Percentiles rank a stretch among this genome's conserved stretches.
Evolutionary conservation across 2,888 invertebrate species (phyloP).

Genomic region (Andrena hattorfiana): DNA sequence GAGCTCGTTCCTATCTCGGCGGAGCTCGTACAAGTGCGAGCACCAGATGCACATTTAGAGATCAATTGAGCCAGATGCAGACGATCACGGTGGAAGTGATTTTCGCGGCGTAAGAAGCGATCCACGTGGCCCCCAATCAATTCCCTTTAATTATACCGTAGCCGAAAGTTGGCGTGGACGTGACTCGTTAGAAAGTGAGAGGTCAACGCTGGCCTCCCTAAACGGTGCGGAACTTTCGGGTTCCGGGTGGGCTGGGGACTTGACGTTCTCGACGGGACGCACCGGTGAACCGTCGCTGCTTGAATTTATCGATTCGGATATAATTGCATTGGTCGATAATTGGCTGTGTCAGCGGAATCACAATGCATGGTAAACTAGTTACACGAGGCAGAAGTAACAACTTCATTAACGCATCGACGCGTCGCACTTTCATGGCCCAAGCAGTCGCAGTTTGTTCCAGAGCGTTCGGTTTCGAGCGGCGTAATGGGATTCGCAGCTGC

Average conservation of each 20-base stretch:
- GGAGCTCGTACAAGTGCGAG: too few relatives aligned
- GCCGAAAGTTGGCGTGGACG: conserved; percentile 30
- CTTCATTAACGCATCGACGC: conserved; percentile 71
- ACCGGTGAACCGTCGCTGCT: conserved; percentile 30
- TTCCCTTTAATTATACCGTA: conserved; percentile 19
- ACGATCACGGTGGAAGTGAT: not conserved
- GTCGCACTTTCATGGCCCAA: conserved; percentile 30
- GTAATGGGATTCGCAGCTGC: not conserved
- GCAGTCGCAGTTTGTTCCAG: not conserved
- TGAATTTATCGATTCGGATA: conserved; percentile 66
- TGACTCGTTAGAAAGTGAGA: conserved; percentile 26
- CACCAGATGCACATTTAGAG: not conserved
- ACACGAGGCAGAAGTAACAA: conserved; percentile 67
- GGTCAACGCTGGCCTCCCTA: conserved; percentile 31
- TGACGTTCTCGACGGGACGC: conserved; percentile 36
- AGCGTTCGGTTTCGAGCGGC: conserved; percentile 6
- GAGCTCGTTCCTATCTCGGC: not conserved
- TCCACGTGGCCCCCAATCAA: not conserved
- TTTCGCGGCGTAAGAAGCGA: not conserved
- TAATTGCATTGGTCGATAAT: conserved; percentile 67
- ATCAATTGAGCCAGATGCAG: not conserved
- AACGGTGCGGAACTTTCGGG: conserved; percentile 40
- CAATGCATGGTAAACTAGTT: conserved; percentile 63
- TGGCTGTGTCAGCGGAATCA: conserved; percentile 63
- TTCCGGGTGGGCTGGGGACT: conserved; percentile 12